Base-by-base conservation (phyloP, 2,113 vertebrate species). In the Mobula birostris region DNA sequence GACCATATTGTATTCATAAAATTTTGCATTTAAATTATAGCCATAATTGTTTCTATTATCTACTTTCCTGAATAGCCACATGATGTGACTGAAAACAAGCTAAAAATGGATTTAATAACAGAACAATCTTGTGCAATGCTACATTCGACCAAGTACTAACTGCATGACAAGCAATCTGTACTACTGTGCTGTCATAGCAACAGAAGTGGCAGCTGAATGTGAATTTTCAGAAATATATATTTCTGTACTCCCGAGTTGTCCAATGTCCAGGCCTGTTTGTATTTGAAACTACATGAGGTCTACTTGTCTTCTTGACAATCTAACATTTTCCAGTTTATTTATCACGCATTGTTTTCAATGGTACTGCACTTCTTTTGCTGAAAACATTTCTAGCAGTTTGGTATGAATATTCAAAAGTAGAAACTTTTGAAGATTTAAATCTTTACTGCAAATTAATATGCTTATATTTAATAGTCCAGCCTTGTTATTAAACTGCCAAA, bases 1-100 rank as follows among this genome's bases (percentile, higher is more conserved):
- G 24, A 56, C 36, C 68, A 29, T 70, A 72, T 76, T 93, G 32
- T 24, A 72, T 74, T 56, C 76, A 93, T 17, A 76, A 93, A 74
- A 56, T 93, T 40, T 76, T 93, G 24, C 27, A 74, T 74, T 93
- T 48, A 76, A 93, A 74, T 93, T 93, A 93, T 48, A 56, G 70
- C 21, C 68, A 76, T 93, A 93, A 93, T 93, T 93, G 68, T 93
- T 93, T 93, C 91, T 74, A 93, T 93, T 76, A 74, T 74, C 91
- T 93, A 14, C 68, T 56, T 93, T 74, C 68, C 40, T 72, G 19
- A 48, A 74, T 76, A 93, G 40, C 91, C 72, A 70, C 14, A 24
- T 72, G 90, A 92, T 74, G 21, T 56, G 91, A 93, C 72, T 74
- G 91, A 93, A 93, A 93, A 93, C 74, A 70, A 93, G 91, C 68